Conservation (phyloP, 2,113 vertebrate genomes). For the Alces alces region DNA sequence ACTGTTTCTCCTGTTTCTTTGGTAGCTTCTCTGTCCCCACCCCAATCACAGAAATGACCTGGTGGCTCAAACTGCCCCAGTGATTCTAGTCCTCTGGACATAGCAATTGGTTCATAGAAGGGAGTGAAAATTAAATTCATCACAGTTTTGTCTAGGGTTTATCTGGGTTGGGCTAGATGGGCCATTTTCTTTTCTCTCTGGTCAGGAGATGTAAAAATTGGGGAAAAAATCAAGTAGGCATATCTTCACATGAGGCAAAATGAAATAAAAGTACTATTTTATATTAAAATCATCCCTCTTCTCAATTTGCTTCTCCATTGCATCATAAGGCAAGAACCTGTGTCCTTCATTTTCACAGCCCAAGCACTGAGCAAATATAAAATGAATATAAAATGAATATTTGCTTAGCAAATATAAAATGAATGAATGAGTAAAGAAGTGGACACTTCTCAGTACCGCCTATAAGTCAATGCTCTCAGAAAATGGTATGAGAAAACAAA, state of each 20-base stretch:
- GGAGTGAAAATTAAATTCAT: background rate
- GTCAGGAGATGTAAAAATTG: background rate
- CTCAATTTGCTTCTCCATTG: background rate
- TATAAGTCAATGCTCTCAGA: background rate
- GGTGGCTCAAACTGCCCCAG: background rate
- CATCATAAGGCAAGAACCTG: background rate
- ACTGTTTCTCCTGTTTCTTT: background rate
- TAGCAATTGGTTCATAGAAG: background rate
- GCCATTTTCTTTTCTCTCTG: background rate
- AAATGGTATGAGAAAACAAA: background rate
- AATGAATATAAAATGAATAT: too few relatives aligned
- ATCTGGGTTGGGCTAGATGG: background rate
- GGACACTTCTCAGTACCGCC: background rate
- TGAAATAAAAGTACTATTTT: background rate
- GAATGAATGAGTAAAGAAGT: background rate
- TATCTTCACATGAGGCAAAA: background rate
- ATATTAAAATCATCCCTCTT: background rate
- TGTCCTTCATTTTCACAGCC: background rate
- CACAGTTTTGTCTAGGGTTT: background rate
- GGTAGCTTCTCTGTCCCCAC: background rate
- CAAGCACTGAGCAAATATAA: background rate
- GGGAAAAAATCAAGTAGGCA: background rate
- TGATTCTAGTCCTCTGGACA: background rate
- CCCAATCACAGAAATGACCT: background rate
- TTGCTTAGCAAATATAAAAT: too few relatives aligned